Percentiles rank a stretch among this genome's conserved stretches.
Evolutionary conservation across 2,797 vertebrate genomes (phyloP).

Genomic region (Heteromormyrus szaboi): DNA sequence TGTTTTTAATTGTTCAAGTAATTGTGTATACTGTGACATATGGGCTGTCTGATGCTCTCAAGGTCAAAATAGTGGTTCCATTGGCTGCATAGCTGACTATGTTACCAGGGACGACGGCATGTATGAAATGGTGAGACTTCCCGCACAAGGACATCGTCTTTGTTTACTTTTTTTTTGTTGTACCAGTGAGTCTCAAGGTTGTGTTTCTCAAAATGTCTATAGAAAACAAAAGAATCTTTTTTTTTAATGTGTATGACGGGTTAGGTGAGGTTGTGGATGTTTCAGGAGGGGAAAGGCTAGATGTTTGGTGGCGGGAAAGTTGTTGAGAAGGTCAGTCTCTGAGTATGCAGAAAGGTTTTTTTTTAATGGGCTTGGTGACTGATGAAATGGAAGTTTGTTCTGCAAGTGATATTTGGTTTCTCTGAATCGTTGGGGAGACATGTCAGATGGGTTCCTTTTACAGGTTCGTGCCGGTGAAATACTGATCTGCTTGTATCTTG

Average conservation of each 20-base stretch:
- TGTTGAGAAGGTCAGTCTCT: background rate
- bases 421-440: background rate
- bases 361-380: background rate
- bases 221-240: background rate
- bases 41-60: background rate
- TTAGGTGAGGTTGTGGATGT: background rate
- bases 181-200: background rate
- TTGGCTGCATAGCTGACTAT: background rate
- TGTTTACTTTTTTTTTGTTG: background rate
- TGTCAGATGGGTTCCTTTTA: background rate
- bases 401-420: background rate
- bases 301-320: background rate
- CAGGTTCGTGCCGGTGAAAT: background rate
- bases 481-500: background rate
- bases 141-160: background rate
- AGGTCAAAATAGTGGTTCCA: conserved; percentile 2
- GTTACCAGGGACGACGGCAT: background rate
- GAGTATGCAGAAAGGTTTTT: background rate
- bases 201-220: background rate
- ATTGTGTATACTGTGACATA: background rate
- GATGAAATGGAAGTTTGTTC: background rate
- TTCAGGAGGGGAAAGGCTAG: background rate
- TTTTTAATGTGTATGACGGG: background rate
- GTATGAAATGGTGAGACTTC: background rate
- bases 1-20: background rate